A percentile compares a stretch with the other conserved stretches of the same genome.
Conservation (phyloP, 1,140 invertebrate genomes). For the Papilio xuthus region DNA sequence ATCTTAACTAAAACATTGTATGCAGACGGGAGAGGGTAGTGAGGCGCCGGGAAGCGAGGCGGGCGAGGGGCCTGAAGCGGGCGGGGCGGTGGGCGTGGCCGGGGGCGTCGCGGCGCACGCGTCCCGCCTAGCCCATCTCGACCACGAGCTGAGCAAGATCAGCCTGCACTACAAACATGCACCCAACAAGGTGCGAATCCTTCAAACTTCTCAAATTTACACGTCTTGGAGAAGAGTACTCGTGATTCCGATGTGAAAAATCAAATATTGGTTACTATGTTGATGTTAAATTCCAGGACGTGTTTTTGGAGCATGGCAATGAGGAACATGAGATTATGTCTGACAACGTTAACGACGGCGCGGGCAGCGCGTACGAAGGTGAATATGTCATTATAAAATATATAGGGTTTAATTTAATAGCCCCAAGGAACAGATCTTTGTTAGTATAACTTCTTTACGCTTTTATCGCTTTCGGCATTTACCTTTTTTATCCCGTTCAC, state of each 20-base stretch:
- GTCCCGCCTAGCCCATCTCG: constrained; percentile 71
- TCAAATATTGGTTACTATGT: neutral
- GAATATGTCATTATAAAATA: neutral
- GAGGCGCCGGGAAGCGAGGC: constrained; percentile 35
- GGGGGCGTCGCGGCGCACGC: constrained; percentile 58
- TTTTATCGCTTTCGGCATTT: neutral
- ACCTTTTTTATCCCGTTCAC: neutral
- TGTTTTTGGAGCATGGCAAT: constrained; percentile 63
- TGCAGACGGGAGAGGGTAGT: constrained; percentile 36
- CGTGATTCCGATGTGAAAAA: no score
- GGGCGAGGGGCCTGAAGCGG: constrained; percentile 35
- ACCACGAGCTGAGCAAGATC: constrained; percentile 80
- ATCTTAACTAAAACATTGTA: neutral
- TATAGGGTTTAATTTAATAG: neutral
- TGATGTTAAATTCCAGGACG: constrained; percentile 52
- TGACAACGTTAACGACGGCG: constrained; percentile 55
- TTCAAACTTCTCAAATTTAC: no score
- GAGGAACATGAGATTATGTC: constrained; percentile 61
- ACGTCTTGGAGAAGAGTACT: no score
- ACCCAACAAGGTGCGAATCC: constrained; percentile 58
- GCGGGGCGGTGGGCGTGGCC: constrained; percentile 39
- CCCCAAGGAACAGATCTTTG: neutral
- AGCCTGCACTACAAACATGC: constrained; percentile 74
- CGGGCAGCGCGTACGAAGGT: constrained; percentile 64
- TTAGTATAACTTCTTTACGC: neutral